These are phyloP conservation scores for Nematolebias whitei DNA, from an alignment of 2,113 vertebrate species.

Conservation along the genomic window DNA sequence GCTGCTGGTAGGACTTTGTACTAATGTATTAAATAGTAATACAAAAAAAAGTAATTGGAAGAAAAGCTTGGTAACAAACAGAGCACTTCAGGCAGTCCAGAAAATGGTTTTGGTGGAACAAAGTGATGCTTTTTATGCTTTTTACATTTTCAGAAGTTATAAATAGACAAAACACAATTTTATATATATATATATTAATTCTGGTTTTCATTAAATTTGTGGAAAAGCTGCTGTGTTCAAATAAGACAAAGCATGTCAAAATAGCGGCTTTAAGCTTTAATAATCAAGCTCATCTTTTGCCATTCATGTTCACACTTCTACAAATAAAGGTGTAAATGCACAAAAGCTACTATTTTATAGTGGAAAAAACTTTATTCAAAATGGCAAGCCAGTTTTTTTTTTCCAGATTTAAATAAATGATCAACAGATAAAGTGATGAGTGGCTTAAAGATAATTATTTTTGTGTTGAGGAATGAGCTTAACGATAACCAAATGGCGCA, in stretches of 20 bases:
- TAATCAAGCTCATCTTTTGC: background rate
- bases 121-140: no score
- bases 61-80: no score
- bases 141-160: no score
- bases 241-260: background rate
- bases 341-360: background rate
- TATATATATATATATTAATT: no score
- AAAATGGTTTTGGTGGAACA: no score
- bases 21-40: background rate
- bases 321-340: background rate
- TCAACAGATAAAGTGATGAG: background rate
- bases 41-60: background rate
- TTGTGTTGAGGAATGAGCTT: constrained; percentile 17
- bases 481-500: constrained; percentile 26
- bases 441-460: background rate
- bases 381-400: background rate
- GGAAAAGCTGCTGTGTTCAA: background rate
- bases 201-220: no score
- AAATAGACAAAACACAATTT: no score
- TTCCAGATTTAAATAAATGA: background rate
- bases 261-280: background rate
- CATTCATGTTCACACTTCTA: background rate
- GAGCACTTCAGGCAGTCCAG: no score
- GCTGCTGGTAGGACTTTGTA: no score
- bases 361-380: background rate